Evolutionary conservation across 2,888 invertebrate species (phyloP), one percentile per base, ranked within the genome.

Genomic region (Anoplius nigerrimus): DNA sequence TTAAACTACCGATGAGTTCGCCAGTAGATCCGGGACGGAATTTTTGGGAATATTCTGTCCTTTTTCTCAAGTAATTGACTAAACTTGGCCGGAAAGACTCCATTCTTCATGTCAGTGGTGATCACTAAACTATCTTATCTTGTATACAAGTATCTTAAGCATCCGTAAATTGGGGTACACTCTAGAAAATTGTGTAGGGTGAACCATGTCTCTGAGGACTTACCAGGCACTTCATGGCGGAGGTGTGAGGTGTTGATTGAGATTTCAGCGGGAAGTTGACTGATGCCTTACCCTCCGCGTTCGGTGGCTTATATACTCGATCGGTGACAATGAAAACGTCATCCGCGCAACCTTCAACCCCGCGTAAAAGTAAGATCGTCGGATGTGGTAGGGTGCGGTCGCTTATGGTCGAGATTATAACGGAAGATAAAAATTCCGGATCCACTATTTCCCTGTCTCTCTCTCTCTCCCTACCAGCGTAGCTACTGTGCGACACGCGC

Each of bases 191-290:
- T 34, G 34, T 34, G 11, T 2, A 11, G 6, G 2, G 34, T 34
- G n/a, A n/a, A n/a, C n/a, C 34, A 1, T 34, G 2, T 5, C 27
- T 27, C 2, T 13, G 34, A 8, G 16, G 13, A 63, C 78, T 80
- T 55, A 82, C 82, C 77, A 81, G 72, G 69, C 59, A 80, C 70
- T 82, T 82, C 82, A 82, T 82, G 75, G 55, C 68, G 54, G 24
- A 46, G 34, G 43, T 58, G 15, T 55, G 13, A n/a, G 22, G 43
- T 58, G n/a, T 60, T 11, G 55, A 54, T 64, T 48, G 16, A 48
- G 48, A 59, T 62, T 69, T 66, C 62, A 60, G 64, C 46, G 34
- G 62, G 63, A 45, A 56, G 62, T 60, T 68, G 42, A 75, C 75
- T 75, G 76, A 75, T 71, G 61, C 34, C 52, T 57, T 62, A 75